phyloP scores from a whole-genome alignment of 2,113 vertebrate species.

The Pteropus alecto region DNA sequence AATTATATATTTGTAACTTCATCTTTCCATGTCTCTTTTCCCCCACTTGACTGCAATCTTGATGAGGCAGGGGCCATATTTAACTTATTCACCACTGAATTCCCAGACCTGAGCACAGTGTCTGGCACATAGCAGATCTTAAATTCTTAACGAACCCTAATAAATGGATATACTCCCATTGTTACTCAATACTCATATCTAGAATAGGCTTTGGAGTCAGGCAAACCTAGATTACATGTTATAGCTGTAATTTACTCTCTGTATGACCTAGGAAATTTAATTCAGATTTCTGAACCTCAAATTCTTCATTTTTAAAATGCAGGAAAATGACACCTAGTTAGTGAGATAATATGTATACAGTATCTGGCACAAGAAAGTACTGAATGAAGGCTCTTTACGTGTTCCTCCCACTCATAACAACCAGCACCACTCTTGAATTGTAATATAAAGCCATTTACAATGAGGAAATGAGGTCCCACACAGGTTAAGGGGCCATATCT shows the following conservation, averaged over 20 bases:
- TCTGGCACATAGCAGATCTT: not conserved
- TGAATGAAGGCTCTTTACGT: not conserved
- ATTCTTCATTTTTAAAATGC: not conserved
- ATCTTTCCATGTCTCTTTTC: not conserved
- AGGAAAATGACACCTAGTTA: not conserved
- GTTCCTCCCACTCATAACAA: not conserved
- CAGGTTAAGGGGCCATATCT: not conserved
- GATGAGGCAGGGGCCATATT: not conserved
- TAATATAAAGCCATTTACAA: not conserved
- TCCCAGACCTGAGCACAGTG: not conserved
- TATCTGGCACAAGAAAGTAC: not conserved
- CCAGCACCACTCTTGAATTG: not conserved
- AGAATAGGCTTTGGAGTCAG: slow-evolving; percentile 21
- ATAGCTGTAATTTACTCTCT: not conserved
- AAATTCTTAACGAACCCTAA: not conserved
- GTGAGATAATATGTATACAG: not conserved
- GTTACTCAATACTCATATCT: not conserved
- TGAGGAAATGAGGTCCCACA: not conserved
- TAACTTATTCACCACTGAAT: not conserved
- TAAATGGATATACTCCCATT: not conserved
- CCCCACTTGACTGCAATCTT: not conserved
- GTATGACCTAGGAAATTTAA: not conserved
- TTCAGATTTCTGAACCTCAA: not conserved
- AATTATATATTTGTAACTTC: not conserved
- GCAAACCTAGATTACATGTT: not conserved